Evolutionary conservation across 2,797 vertebrate species (phyloP), one percentile per base, ranked within the genome.

Genomic region (Ambastaia sidthimunki): DNA sequence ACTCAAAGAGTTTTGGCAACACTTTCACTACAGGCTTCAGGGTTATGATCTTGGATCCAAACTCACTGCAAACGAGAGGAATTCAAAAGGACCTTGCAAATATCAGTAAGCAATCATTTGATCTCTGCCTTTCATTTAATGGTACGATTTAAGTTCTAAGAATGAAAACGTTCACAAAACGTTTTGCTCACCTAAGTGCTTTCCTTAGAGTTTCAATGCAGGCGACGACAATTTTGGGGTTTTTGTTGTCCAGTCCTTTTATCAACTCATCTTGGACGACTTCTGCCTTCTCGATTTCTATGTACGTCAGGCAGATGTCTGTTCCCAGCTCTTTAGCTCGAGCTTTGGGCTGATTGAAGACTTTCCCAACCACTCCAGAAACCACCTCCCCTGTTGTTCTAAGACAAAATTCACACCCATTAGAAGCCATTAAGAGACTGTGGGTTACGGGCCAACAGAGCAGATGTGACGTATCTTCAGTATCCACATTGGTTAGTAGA

Each of bases 331-430:
- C 98, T 88, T 99, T 99, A 37, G 98, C 98, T 88, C 94, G 95
- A 21, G 95, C 96, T 92, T 99, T 99, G n/a, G 98, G 98, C 83
- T 99, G 97, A 90, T 99, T 99, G 90, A 99, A 99, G 21, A 99
- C 98, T 93, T 99, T 99, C 90, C 95, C 94, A 87, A 99, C 96
- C 81, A 99, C 97, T 44, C 97, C 98, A 0, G 96, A 97, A 0
- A 97, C 96, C 84, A 98, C 98, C 90, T 99, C 97, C 28, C 97
- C 97, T 0, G 96, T 93, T 18, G 98, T 97, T 91, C 98, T 99
- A 91, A 92, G 34, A 79, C n/a, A 77, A 69, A 75, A 71, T 4
- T 23, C 57, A 21, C 77, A 1, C 18, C 37, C 28, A 67, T 9
- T 74, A 77, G 37, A 69, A 48, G 37, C 74, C 41, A 69, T 77